These are phyloP conservation scores for Heliconius hermathena DNA, from an alignment of 1,140 invertebrate genomes.

Conservation along the genomic window DNA sequence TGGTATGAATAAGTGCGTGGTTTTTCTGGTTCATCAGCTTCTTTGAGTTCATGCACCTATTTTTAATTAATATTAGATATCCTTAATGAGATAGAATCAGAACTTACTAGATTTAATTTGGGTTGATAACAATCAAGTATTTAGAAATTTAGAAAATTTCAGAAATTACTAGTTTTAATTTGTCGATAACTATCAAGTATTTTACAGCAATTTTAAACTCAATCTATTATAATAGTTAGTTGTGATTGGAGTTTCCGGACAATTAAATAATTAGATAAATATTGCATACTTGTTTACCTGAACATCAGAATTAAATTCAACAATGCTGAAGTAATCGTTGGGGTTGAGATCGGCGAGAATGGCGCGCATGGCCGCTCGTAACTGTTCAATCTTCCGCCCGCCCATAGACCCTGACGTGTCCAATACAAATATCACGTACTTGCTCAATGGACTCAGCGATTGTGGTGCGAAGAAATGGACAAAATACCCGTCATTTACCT, in stretches of 20 bases:
- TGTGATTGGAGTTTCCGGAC: background rate
- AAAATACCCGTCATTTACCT: constrained; percentile 89
- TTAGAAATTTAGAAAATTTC: too few relatives aligned
- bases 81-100: too few relatives aligned
- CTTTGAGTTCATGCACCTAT: constrained; percentile 71
- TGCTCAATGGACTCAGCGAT: constrained; percentile 83
- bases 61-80: background rate
- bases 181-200: too few relatives aligned
- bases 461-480: constrained; percentile 88
- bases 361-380: constrained; percentile 86
- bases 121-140: too few relatives aligned
- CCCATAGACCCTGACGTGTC: constrained; percentile 88
- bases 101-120: too few relatives aligned
- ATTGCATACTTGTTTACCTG: constrained; percentile 62
- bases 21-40: constrained; percentile 40
- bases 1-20: background rate
- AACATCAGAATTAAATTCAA: constrained; percentile 83
- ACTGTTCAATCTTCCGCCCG: constrained; percentile 84
- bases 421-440: constrained; percentile 88
- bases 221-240: background rate
- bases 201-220: background rate
- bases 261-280: background rate
- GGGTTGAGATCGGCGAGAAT: constrained; percentile 84
- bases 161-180: too few relatives aligned
- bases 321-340: constrained; percentile 86